A percentile compares a stretch with the other conserved stretches of the same genome.
These are phyloP conservation scores for Micropoecilia bifurca DNA, from an alignment of 2,797 vertebrate genomes.

Conservation along the genomic window DNA sequence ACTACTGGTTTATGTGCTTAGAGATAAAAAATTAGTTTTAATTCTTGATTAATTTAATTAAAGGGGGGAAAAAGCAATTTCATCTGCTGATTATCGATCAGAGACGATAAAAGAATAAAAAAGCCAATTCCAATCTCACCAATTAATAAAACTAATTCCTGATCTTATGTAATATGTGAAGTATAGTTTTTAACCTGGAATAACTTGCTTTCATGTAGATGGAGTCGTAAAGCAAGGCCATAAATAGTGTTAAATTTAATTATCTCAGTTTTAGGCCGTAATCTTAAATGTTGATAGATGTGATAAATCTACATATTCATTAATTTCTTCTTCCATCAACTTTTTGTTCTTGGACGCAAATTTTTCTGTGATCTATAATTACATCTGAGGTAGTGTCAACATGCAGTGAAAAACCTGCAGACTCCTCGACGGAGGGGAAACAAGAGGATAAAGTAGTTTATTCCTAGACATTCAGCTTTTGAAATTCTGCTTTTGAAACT, in stretches of 20 bases:
- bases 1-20: background rate
- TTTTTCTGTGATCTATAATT: background rate
- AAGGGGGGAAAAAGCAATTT: background rate
- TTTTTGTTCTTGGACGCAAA: background rate
- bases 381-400: background rate
- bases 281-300: background rate
- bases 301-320: background rate
- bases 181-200: background rate
- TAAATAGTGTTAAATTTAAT: background rate
- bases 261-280: background rate
- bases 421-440: background rate
- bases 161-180: background rate
- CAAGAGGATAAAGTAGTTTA: background rate
- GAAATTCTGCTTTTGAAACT: background rate
- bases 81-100: background rate
- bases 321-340: background rate
- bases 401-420: background rate
- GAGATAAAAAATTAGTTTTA: background rate
- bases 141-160: background rate
- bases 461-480: background rate
- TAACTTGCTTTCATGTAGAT: background rate
- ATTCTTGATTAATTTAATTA: background rate
- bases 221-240: background rate
- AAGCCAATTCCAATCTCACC: background rate
- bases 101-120: background rate